Base-by-base conservation (phyloP, 2,888 invertebrate genomes). In the Brassicogethes aeneus region DNA sequence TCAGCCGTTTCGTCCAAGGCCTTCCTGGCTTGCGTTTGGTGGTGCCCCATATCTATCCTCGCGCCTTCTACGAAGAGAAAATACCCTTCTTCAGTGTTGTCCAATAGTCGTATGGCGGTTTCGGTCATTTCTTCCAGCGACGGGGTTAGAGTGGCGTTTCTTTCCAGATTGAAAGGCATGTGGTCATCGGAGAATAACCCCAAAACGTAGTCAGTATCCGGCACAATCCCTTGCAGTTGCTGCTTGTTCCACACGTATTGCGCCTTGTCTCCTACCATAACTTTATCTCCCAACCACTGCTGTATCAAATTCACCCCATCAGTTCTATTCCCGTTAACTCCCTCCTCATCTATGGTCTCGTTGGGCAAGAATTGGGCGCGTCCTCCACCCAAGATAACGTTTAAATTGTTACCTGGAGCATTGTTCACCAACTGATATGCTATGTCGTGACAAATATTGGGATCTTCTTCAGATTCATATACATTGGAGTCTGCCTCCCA, bases 91-190 rank as follows among this genome's bases (percentile, higher is more conserved):
- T 61, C 17, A 12, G 13, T 17, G 2, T 36, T 38, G 2, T 32
- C 15, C 13, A 39, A 16, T 10, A 86, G 69, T 52, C 81, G 71
- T 39, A 92, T 81, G 0, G 91, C 89, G 36, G 76, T 78, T 51
- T 75, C 72, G 0, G 85, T 84, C 89, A 92, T 88, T 61, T 90
- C 86, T 41, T 75, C 75, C n/a, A 92, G 62, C 0, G 81, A 77
- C 0, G 91, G 91, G 5, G 10, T 10, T 10, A 23, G 5, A 7
- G 23, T 7, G 5, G 23, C 5, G 42, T 70, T 64, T 2, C 78
- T 74, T 51, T 82, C 77, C 43, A 83, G 57, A 47, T 85, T 81
- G 60, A 81, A 89, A 2, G 36, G 36, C 29, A 52, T 50, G 39
- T 60, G 58, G 32, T 44, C 42, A 1, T 39, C 13, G 34, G 48